Conservation (phyloP, 2,797 vertebrate species). For the Champsocephalus esox region DNA sequence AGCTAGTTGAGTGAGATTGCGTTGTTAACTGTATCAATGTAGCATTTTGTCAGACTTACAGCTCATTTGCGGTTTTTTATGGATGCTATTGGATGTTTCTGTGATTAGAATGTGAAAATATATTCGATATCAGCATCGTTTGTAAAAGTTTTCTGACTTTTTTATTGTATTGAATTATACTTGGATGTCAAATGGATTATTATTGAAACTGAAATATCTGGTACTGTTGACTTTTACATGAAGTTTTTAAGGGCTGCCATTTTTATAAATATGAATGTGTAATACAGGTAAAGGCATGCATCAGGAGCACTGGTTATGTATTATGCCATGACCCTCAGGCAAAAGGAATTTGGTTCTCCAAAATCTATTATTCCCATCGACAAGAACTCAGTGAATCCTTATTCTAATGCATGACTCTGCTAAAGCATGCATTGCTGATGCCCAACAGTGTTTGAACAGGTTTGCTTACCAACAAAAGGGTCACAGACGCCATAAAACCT, state of each 20-base stretch:
- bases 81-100: conserved; percentile 14
- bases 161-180: not conserved
- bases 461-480: conserved; percentile 16
- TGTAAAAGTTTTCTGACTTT: conserved; percentile 6
- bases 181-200: not conserved
- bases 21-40: conserved; percentile 41
- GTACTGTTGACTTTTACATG: not conserved
- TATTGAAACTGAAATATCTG: not conserved
- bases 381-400: conserved; percentile 8
- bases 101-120: conserved; percentile 34
- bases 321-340: conserved; percentile 22
- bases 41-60: conserved; percentile 24
- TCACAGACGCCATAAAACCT: not conserved
- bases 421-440: conserved; percentile 28
- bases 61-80: conserved; percentile 19
- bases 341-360: not conserved
- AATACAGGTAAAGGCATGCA: not conserved
- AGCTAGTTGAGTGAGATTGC: conserved; percentile 24
- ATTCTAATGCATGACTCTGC: conserved; percentile 27
- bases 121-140: conserved; percentile 5
- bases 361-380: not conserved
- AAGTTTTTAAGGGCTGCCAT: conserved; percentile 33
- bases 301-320: conserved; percentile 2
- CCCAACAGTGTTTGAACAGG: not conserved
- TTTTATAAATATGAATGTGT: not conserved